Base-by-base conservation (phyloP, 2,888 invertebrate genomes). In the Synanthedon vespiformis region DNA sequence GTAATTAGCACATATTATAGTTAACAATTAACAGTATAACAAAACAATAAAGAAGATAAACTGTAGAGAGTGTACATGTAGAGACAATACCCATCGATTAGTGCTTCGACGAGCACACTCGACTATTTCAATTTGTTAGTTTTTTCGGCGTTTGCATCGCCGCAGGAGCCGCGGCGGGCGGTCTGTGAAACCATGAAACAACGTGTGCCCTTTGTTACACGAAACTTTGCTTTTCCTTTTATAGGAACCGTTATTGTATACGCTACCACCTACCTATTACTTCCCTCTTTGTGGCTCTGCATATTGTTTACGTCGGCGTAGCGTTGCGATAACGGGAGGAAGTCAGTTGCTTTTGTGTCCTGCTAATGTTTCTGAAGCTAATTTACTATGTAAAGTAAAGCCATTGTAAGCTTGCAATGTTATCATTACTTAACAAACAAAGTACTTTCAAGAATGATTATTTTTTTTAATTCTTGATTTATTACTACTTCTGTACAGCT, bases 241-340 rank as follows among this genome's bases (percentile, higher is more conserved):
- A 75, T 72, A 73, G 70, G 70, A 73, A 70, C 68, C 64, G 67
- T 77, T 77, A 79, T 77, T 76, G 76, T 77, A 68, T 64, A 67
- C 68, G 63, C 64, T 68, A 66, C 68, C 72, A 72, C 64, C 64
- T 68, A 66, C 68, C 72, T 73, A 73, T 77, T 72, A 71, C 72
- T 61, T 63, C 58, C 67, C 67, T 68, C 70, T 72, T 71, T 74
- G 72, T 71, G 62, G 58, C 58, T 59, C 40, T 64, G 57, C 68
- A 68, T 68, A 62, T 61, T 70, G 65, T 55, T 58, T 56, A 58
- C 34, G 34, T 34, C 34, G 65, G 68, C 70, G 68, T 67, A 67
- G 66, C 70, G 69, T 69, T 62, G 67, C 65, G 58, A 69, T 67
- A 58, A 63, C 69, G 65, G 58, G 59, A 61, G 68, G 67, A 58